phyloP scores from a whole-genome alignment of 2,113 vertebrate species.

The Corythornis madagascariensis region DNA sequence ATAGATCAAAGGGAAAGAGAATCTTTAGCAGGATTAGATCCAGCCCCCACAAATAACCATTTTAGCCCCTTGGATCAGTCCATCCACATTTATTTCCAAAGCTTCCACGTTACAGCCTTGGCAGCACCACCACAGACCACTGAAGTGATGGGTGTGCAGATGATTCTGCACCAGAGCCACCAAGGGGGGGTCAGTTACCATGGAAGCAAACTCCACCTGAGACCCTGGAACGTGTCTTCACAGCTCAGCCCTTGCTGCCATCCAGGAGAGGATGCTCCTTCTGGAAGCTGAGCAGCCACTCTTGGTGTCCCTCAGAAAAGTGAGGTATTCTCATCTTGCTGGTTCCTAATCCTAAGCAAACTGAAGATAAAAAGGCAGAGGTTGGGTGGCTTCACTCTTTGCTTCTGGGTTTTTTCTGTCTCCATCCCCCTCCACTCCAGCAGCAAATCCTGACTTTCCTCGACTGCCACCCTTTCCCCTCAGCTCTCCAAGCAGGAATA shows the following conservation, averaged over 20 bases:
- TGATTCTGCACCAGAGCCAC: not conserved
- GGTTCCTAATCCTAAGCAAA: not conserved
- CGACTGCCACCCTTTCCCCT: not conserved
- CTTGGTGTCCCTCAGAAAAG: not conserved
- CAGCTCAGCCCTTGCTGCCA: not conserved
- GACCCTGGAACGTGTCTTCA: not conserved
- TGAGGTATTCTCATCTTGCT: accelerated
- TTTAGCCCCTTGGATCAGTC: not conserved
- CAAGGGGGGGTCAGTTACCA: accelerated
- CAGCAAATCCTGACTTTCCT: not conserved
- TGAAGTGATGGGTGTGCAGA: not conserved
- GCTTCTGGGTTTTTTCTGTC: not conserved
- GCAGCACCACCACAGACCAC: not conserved
- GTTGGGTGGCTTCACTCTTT: not conserved
- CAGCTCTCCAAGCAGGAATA: not conserved
- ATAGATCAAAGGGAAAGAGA: not conserved
- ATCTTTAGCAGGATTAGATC: not conserved
- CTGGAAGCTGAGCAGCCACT: not conserved
- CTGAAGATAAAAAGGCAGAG: not conserved
- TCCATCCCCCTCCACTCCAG: not conserved
- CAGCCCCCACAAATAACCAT: not conserved
- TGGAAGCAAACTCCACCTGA: not conserved
- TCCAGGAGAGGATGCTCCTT: not conserved
- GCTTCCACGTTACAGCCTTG: accelerated
- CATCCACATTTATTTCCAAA: not conserved